Base-by-base conservation (phyloP, 2,888 invertebrate genomes). In the Nasonovia ribisnigri region DNA sequence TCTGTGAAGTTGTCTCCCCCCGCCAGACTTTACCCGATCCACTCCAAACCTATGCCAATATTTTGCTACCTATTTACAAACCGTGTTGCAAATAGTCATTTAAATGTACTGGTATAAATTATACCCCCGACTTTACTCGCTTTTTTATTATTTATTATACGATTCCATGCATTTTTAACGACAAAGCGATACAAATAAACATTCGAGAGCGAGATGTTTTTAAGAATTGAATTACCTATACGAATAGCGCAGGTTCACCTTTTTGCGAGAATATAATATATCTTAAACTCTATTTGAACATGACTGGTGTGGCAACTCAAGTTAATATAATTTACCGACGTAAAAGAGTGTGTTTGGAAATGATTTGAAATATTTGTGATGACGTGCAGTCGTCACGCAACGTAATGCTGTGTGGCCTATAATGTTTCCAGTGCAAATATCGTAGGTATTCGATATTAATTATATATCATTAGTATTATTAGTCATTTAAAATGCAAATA, bases 331-430 rank as follows among this genome's bases (percentile, higher is more conserved):
- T n/a, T n/a, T n/a, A n/a, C n/a, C n/a, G n/a, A 88, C 20, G 1
- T 88, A 88, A 54, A 54, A 88, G 0, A 43, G 1, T 88, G 29
- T 42, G 42, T 42, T 42, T 5, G 13, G 54, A 54, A 88, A 36
- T 57, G 13, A 88, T 43, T 42, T 42, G 29, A 88, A 88, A 88
- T 88, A 42, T 88, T 54, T 88, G 29, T 42, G 88, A 88, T 36
- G 88, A 88, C 24, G 42, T 54, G 88, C 51, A 51, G 51, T 26
- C 20, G 36, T 54, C 42, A 42, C 26, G 88, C 5, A 88, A 57
- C 13, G 42, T 13, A 26, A 43, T 26, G 26, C 42, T 42, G 11
- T 29, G 11, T 11, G 46, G n/a, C n/a, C n/a, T n/a, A n/a, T n/a
- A n/a, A n/a, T 46, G 48, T 87, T 54, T 88, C 16, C 10, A n/a